Percentiles rank a stretch among this genome's conserved stretches.
Conservation (phyloP, 2,797 vertebrate species). For the Chloroceryle amazona region DNA sequence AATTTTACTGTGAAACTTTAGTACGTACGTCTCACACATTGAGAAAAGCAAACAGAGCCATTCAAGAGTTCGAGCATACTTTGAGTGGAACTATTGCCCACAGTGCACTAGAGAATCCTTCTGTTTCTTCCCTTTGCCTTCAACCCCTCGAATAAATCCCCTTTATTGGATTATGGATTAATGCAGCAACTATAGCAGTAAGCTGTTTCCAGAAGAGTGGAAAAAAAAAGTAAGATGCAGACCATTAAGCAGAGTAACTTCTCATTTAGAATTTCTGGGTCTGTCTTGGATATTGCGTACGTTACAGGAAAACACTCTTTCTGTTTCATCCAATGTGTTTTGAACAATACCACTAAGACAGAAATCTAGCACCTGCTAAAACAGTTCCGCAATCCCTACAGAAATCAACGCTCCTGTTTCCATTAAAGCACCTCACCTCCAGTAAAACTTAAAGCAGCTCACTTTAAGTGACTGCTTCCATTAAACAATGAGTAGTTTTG, state of each 20-base stretch:
- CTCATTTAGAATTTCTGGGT: not conserved
- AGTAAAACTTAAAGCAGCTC: not conserved
- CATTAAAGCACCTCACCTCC: not conserved
- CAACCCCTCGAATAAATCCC: conserved; percentile 43
- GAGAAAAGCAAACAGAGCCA: not conserved
- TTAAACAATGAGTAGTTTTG: not conserved
- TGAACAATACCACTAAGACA: not conserved
- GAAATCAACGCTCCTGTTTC: not conserved
- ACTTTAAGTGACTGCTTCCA: not conserved
- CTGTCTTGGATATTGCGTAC: not conserved
- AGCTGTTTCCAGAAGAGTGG: conserved; percentile 31
- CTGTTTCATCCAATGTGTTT: not conserved
- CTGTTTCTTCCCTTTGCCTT: conserved; percentile 10
- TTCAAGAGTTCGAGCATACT: not conserved
- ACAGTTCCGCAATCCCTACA: not conserved
- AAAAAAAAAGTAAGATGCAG: conserved; percentile 15
- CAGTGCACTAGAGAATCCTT: not conserved
- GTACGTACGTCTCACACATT: not conserved
- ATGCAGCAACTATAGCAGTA: conserved; percentile 55
- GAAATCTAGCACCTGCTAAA: not conserved
- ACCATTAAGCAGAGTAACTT: conserved; percentile 6
- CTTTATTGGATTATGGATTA: conserved; percentile 72
- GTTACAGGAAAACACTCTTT: not conserved
- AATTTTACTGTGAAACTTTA: not conserved
- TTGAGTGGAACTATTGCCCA: conserved; percentile 2